phyloP scores from a whole-genome alignment of 2,113 vertebrate species.

The Cinclus mexicanus region DNA sequence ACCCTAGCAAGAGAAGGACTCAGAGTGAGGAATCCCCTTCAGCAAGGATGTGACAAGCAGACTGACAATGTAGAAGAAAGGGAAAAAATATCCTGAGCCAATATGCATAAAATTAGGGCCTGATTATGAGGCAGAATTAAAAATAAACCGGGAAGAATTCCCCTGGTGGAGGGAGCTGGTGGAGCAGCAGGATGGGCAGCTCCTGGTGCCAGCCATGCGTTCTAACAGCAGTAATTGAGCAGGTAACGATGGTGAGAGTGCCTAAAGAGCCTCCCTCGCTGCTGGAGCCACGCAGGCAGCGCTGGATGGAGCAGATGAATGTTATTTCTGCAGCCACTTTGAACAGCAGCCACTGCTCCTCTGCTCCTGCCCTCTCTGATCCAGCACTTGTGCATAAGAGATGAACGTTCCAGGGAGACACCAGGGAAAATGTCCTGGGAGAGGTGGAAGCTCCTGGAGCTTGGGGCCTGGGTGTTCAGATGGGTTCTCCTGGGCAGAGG shows the following conservation, averaged over 20 bases:
- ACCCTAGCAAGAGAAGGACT: slow-evolving; percentile 14
- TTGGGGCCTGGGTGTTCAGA: background rate
- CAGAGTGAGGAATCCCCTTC: slow-evolving; percentile 60
- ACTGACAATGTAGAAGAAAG: slow-evolving; percentile 9
- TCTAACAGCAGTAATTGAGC: background rate
- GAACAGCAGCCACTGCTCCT: background rate
- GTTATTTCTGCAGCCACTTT: background rate
- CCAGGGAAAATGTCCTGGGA: background rate
- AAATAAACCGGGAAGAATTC: background rate
- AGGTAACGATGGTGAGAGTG: background rate
- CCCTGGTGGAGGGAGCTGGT: background rate
- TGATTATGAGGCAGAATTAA: slow-evolving; percentile 22
- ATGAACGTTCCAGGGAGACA: background rate
- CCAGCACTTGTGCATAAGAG: background rate
- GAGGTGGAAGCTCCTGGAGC: background rate
- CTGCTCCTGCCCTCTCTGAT: background rate
- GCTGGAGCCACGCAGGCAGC: background rate
- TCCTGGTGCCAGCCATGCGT: background rate
- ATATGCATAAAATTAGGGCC: background rate
- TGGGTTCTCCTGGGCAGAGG: background rate
- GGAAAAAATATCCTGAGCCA: background rate
- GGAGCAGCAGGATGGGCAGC: background rate
- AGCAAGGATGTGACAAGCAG: slow-evolving; percentile 64
- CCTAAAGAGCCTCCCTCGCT: background rate
- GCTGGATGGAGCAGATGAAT: background rate